Percentiles rank a stretch among this genome's conserved stretches.
These are phyloP conservation scores for Mystacornis crossleyi DNA, from an alignment of 2,113 vertebrate species.

Conservation along the genomic window DNA sequence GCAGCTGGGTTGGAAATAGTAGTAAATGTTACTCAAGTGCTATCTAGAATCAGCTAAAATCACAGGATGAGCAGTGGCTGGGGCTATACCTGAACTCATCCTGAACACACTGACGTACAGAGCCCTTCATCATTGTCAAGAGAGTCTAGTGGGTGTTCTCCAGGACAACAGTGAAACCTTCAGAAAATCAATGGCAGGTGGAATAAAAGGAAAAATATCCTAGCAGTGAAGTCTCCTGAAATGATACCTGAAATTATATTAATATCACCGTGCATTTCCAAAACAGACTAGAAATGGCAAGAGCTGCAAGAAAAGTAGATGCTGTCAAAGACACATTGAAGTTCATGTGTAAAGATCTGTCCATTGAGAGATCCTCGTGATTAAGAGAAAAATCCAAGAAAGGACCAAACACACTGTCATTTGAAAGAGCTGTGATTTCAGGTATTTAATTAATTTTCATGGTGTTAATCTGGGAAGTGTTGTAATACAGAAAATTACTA, in stretches of 20 bases:
- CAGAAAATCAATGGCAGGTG: background rate
- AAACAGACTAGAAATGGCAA: background rate
- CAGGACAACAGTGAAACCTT: background rate
- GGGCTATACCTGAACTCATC: background rate
- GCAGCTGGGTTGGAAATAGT: background rate
- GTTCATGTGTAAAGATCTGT: background rate
- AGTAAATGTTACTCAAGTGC: background rate
- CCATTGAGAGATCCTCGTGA: background rate
- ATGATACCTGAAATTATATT: background rate
- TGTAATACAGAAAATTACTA: background rate
- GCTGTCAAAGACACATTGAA: background rate
- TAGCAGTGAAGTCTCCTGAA: background rate
- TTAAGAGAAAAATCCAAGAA: background rate
- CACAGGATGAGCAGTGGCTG: background rate
- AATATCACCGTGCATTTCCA: background rate
- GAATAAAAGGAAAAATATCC: background rate
- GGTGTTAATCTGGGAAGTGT: background rate
- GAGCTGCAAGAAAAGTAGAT: background rate
- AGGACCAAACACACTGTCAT: background rate
- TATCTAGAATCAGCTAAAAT: background rate
- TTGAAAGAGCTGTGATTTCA: background rate
- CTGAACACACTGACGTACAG: rapidly evolving
- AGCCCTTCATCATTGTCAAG: background rate
- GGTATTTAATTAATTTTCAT: background rate
- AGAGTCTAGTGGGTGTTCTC: background rate